Evolutionary conservation across 92 coral and sea anemone genomes (phyloP), one percentile per base, ranked within the genome.

Genomic region (Heteractis magnifica): DNA sequence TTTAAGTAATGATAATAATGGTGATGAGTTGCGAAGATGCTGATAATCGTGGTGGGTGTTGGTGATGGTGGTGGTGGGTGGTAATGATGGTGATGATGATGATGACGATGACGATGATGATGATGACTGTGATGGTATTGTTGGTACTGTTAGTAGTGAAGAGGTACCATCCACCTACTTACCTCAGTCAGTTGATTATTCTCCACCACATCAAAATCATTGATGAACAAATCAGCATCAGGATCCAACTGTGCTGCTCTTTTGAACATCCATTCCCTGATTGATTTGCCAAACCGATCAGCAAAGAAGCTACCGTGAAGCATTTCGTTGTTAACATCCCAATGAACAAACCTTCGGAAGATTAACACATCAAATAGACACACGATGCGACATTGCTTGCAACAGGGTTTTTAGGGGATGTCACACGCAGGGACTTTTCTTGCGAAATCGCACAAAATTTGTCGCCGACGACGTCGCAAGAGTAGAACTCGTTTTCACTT

Each of bases 261-360:
- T 62, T 14, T 72, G 51, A 90, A 91, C 98, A 93, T 93, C 98
- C 98, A 93, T 72, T 93, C 94, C 23, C 98, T 90, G 50, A 93
- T 87, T 21, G 83, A 52, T 21, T 72, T 74, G 51, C 92, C 93
- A 18, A 89, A 64, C 0, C 91, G 91, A 14, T 91, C 95, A 11
- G 90, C 92, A 77, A 93, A 93, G 55, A 81, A 93, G 19, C 90
- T 83, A 12, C 98, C 98, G 19, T 93, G 98, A 21, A 93, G 88
- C 98, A 93, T 93, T 59, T 93, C 98, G 78, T 93, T 93, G 73
- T 91, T 93, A 4, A 93, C 94, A 76, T 93, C 98, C 98, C 98
- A 93, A 82, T 93, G 98, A 76, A 74, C 49, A 73, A 93, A 87
- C 70, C 98, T 34, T 0, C 2, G 44, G 3, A 34, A 34, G 44